Percentiles rank a stretch among this genome's conserved stretches.
phyloP scores from a whole-genome alignment of 2,113 vertebrate species.

The Saccopteryx bilineata region DNA sequence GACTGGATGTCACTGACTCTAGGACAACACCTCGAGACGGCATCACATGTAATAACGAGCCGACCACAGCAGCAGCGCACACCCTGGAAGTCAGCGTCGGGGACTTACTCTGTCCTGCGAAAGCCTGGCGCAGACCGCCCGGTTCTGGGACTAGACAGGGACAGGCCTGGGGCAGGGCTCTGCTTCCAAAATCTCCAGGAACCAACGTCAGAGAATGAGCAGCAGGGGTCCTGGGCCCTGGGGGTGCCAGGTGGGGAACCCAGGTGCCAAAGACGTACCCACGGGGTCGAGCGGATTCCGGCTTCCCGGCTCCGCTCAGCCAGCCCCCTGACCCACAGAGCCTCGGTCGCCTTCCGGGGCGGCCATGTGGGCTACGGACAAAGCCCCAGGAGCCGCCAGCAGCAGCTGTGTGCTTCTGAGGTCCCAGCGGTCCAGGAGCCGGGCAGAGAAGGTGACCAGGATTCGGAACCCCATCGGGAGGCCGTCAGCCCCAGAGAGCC shows the following conservation, averaged over 20 bases:
- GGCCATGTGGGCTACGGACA: accelerated
- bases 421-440: accelerated
- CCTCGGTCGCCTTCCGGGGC: not conserved
- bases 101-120: accelerated
- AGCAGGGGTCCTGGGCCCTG: accelerated
- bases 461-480: accelerated
- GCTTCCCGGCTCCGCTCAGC: not conserved
- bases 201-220: accelerated
- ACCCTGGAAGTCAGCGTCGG: accelerated
- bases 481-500: not conserved
- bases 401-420: accelerated
- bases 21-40: too few relatives aligned
- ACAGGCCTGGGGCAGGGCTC: accelerated
- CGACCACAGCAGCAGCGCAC: accelerated
- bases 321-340: accelerated
- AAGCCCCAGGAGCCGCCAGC: not conserved
- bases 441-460: not conserved
- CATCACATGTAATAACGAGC: accelerated
- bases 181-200: not conserved
- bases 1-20: not conserved
- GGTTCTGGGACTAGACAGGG: accelerated
- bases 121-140: accelerated
- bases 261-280: not conserved
- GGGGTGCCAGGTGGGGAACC: too few relatives aligned
- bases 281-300: accelerated